Base-by-base conservation (phyloP, 2,797 vertebrate species). In the Ispidina lecontei region DNA sequence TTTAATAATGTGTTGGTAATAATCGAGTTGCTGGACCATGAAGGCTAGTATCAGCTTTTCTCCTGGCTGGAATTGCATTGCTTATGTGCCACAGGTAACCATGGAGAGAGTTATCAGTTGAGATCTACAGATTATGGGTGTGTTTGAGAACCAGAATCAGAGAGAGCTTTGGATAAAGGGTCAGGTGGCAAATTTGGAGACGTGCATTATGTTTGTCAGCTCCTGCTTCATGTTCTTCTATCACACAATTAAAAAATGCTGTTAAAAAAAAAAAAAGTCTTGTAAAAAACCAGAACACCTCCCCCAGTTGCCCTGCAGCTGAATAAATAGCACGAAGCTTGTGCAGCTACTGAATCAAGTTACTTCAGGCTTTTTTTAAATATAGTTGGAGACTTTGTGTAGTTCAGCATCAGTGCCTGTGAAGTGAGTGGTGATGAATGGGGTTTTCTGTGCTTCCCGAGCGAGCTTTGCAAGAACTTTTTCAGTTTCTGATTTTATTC, bases 311-410 rank as follows among this genome's bases (percentile, higher is more conserved):
- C 56, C 29, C 17, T 71, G 33, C 90, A 80, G 69, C 89, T 94
- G 87, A 29, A 55, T 92, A 92, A 94, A 94, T 54, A 95, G 31
- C 6, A 1, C 35, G 44, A 29, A 71, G 65, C 39, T 83, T 4
- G 0, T 74, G 51, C 91, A 94, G 54, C 59, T 91, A 58, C 90
- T 91, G 65, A 83, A 65, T 90, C 73, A 62, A 83, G 67, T 87
- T 72, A 72, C 82, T 87, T 65, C 6, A 17, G 43, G 28, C 51
- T 83, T 76, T 92, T 92, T 74, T 12, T 12, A 91, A 93, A 69
- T 46, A 46, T 20, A 72, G 41, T 35, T 81, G 85, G 73, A 87
- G 79, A 49, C 80, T 78, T 83, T 47, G 58, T 4, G 9, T 69
- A 31, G 87, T 91, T 93, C 69, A 83, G 62, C 85, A 72, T 80